Evolutionary conservation across 1,140 invertebrate species (phyloP).

Genomic region (Scylla paramamosain): DNA sequence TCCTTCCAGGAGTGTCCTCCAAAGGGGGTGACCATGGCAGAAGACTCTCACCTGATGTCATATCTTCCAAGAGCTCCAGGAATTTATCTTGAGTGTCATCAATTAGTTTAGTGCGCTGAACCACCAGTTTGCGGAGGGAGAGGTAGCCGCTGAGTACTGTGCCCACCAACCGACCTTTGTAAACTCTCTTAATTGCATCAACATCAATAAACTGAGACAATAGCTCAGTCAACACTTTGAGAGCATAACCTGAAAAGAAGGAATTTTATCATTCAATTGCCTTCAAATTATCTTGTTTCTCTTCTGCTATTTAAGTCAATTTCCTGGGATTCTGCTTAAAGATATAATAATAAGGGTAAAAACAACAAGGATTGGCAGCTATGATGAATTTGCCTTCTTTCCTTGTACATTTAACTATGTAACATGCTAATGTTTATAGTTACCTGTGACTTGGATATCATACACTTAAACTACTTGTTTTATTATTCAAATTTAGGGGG

Average conservation of each 20-base stretch:
- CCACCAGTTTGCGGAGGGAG: constrained; percentile 92
- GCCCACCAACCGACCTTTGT: constrained; percentile 93
- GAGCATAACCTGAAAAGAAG: constrained; percentile 85
- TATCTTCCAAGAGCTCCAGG: constrained; percentile 95
- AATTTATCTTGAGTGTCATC: constrained; percentile 98
- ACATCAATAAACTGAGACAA: constrained; percentile 91
- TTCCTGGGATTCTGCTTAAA: background rate
- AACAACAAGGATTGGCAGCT: background rate
- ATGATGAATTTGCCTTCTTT: too few species aligned
- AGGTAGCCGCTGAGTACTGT: constrained; percentile 96
- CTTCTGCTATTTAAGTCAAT: too few species aligned
- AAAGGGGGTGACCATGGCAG: too few species aligned
- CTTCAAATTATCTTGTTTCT: too few species aligned
- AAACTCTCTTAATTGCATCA: constrained; percentile 90
- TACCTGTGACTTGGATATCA: too few species aligned
- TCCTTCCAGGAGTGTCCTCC: too few species aligned
- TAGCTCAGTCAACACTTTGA: constrained; percentile 93
- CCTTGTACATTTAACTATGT: too few species aligned
- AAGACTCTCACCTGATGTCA: constrained; percentile 89
- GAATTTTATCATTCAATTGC: background rate
- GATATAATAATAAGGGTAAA: background rate
- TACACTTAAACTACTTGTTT: too few species aligned
- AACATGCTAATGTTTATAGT: too few species aligned
- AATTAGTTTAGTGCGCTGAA: constrained; percentile 96
- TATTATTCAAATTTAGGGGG: too few species aligned